Percentiles rank a stretch among this genome's conserved stretches.
phyloP scores from a whole-genome alignment of 2,888 invertebrate species.

The Keiferia lycopersicella region DNA sequence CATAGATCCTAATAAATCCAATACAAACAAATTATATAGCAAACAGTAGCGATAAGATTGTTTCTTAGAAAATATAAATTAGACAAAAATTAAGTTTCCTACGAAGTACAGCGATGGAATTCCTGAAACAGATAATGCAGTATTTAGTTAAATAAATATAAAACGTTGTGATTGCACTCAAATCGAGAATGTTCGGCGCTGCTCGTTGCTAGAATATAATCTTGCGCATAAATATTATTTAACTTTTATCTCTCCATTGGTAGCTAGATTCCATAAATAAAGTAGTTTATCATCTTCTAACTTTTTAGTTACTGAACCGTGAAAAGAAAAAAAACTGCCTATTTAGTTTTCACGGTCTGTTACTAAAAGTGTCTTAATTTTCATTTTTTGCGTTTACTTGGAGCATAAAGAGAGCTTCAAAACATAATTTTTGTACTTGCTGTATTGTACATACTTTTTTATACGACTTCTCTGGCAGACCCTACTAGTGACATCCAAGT shows the following conservation, averaged over 20 bases:
- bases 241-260: not conserved
- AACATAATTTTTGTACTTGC: not conserved
- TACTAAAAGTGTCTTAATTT: not conserved
- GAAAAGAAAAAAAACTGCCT: not conserved
- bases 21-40: conserved; percentile 16
- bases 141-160: not conserved
- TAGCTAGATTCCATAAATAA: not conserved
- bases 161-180: conserved; percentile 64
- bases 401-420: conserved; percentile 31
- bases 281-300: not conserved
- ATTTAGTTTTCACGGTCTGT: not conserved
- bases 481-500: conserved; percentile 10
- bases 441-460: conserved; percentile 30
- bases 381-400: conserved; percentile 2
- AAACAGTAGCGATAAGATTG: conserved; percentile 13
- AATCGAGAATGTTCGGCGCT: conserved; percentile 46
- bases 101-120: not conserved
- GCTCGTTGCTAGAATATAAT: conserved; percentile 50
- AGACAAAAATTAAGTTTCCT: not conserved
- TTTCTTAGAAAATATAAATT: not conserved
- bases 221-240: conserved; percentile 46
- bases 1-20: conserved; percentile 1
- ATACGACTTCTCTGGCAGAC: not conserved
- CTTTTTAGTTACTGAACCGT: not conserved
- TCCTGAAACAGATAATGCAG: conserved; percentile 16